Evolutionary conservation across 2,888 invertebrate species (phyloP).

Genomic region (Andrena marginata): DNA sequence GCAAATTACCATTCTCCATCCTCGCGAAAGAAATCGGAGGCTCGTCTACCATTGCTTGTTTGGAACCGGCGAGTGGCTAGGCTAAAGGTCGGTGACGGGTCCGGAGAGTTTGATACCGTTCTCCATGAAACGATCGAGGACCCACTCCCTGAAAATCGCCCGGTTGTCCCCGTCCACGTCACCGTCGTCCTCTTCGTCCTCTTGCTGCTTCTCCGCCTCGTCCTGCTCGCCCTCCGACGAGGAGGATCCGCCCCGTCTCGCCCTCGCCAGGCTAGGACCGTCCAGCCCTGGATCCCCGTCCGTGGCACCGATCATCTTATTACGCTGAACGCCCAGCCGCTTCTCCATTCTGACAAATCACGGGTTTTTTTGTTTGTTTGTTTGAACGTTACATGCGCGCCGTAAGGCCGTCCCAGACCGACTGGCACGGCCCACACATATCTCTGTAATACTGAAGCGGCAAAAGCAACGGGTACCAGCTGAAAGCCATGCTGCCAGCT

Average conservation of each 20-base stretch:
- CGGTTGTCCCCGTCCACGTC: constrained; percentile 43
- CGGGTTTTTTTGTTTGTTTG: constrained; percentile 75
- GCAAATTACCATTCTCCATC: too few relatives aligned
- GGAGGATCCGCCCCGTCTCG: constrained; percentile 17
- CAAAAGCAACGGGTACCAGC: constrained; percentile 78
- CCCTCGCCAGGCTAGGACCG: constrained; percentile 32
- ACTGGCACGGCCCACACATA: constrained; percentile 74
- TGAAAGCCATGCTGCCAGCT: constrained; percentile 81
- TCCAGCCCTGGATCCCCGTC: constrained; percentile 63
- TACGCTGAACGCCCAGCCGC: constrained; percentile 81
- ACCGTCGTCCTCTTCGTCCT: constrained; percentile 49
- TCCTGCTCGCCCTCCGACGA: constrained; percentile 42
- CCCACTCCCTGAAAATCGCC: constrained; percentile 45
- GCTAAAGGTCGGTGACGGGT: constrained; percentile 80
- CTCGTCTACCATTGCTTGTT: not conserved
- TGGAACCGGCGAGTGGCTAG: too few relatives aligned
- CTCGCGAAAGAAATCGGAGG: not conserved
- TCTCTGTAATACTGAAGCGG: constrained; percentile 77
- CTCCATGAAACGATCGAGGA: constrained; percentile 49
- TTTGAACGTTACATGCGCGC: constrained; percentile 64
- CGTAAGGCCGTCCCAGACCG: constrained; percentile 39
- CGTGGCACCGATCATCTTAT: constrained; percentile 73
- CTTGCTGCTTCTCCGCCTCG: constrained; percentile 27
- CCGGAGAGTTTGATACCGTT: constrained; percentile 73
- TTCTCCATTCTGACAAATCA: constrained; percentile 84